These are phyloP conservation scores for Stegophylla sp. DNA, from an alignment of 2,888 invertebrate species.

Conservation along the genomic window DNA sequence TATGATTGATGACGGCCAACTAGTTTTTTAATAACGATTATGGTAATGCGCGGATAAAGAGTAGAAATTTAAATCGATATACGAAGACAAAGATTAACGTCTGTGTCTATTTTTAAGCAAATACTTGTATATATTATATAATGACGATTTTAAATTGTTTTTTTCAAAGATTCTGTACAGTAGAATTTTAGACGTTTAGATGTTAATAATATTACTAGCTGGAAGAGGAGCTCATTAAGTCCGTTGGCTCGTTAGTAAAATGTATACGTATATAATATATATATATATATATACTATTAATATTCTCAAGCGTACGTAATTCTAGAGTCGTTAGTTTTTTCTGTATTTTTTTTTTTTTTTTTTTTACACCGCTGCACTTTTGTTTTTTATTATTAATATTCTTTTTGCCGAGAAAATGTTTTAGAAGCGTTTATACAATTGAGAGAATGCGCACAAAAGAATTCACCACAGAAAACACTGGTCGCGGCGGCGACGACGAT, in stretches of 20 bases:
- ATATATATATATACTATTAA: neutral
- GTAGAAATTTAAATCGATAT: neutral
- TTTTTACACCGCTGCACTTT: neutral
- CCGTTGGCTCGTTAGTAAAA: neutral
- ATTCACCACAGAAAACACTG: conserved; percentile 29
- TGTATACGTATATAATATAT: neutral
- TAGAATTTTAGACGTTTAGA: neutral
- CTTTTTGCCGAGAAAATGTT: neutral
- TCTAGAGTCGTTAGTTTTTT: neutral
- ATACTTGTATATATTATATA: no score
- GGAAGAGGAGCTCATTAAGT: neutral
- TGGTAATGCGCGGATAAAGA: neutral
- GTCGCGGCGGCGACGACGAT: neutral
- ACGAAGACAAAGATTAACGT: no score
- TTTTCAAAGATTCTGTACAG: neutral
- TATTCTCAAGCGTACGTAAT: neutral
- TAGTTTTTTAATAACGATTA: neutral
- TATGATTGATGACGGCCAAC: neutral
- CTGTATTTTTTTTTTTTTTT: neutral
- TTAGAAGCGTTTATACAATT: conserved; percentile 12
- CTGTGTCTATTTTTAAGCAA: neutral
- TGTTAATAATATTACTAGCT: neutral
- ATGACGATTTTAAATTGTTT: neutral
- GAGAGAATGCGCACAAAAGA: conserved; percentile 16
- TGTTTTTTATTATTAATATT: neutral